Evolutionary conservation across 2,888 invertebrate species (phyloP).

Genomic region (Neuroscelio doddi): DNA sequence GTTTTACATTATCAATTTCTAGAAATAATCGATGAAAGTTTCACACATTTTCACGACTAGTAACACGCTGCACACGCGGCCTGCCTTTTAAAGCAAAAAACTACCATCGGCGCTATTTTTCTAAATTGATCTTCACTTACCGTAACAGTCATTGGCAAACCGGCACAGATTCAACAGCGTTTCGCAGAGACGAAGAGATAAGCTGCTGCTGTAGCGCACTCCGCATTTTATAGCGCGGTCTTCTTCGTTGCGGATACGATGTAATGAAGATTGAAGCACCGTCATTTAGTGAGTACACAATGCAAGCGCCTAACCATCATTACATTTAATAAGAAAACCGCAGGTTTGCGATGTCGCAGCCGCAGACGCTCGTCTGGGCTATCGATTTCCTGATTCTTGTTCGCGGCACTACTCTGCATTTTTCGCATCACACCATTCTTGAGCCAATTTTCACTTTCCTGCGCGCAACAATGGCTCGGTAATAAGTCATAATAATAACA

Average conservation of each 20-base stretch:
- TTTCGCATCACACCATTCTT: not conserved
- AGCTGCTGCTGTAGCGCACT: slow-evolving; percentile 45
- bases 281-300: slow-evolving; percentile 65
- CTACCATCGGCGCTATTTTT: not conserved
- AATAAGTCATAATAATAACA: too few relatives aligned
- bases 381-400: slow-evolving; percentile 43
- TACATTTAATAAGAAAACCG: slow-evolving; percentile 70
- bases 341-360: slow-evolving; percentile 58
- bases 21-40: not conserved
- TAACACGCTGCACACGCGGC: slow-evolving; percentile 3
- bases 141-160: slow-evolving; percentile 63
- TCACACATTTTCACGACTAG: not conserved
- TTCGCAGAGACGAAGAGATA: slow-evolving; percentile 51
- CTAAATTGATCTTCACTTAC: slow-evolving; percentile 51
- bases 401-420: slow-evolving; percentile 12
- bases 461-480: slow-evolving; percentile 1
- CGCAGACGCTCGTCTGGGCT: slow-evolving; percentile 39
- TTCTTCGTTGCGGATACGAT: slow-evolving; percentile 46
- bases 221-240: slow-evolving; percentile 54
- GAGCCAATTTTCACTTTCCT: slow-evolving; percentile 22
- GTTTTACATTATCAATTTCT: too few relatives aligned
- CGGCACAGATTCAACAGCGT: slow-evolving; percentile 41
- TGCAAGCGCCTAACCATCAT: slow-evolving; percentile 64
- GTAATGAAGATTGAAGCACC: slow-evolving; percentile 62
- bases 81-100: not conserved